These are phyloP conservation scores for Eurois occulta DNA, from an alignment of 2,888 invertebrate species.

Conservation along the genomic window DNA sequence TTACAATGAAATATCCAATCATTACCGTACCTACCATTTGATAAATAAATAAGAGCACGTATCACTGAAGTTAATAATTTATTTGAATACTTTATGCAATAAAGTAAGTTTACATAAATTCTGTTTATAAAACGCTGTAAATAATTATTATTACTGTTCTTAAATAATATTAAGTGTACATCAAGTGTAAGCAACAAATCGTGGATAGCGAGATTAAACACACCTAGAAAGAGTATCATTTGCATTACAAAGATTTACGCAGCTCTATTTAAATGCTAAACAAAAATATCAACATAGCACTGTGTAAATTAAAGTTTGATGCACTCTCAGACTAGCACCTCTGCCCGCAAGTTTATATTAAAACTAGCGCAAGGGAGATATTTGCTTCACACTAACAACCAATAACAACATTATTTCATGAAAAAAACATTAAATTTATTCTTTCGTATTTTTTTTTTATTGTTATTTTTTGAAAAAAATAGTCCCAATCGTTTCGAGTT, in stretches of 20 bases:
- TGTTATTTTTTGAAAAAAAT: too few species aligned
- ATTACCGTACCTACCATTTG: slow-evolving; percentile 1
- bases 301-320: neutral
- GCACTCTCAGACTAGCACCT: neutral
- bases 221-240: neutral
- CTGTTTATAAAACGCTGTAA: neutral
- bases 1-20: neutral
- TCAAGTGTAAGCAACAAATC: too few species aligned
- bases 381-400: neutral
- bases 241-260: neutral
- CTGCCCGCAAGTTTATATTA: neutral
- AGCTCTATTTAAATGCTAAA: neutral
- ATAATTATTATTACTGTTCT: slow-evolving; percentile 1
- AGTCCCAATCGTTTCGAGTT: too few species aligned
- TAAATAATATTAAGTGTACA: slow-evolving; percentile 22
- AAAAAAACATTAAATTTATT: too few species aligned
- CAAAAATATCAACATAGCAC: neutral
- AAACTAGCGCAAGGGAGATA: neutral
- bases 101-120: slow-evolving; percentile 18
- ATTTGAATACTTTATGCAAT: slow-evolving; percentile 15
- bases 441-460: too few species aligned
- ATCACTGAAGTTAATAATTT: slow-evolving; percentile 41
- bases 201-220: neutral
- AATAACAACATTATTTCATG: too few species aligned
- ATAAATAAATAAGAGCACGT: slow-evolving; percentile 29